Evolutionary conservation across 2,797 vertebrate genomes (phyloP), one percentile per base, ranked within the genome.

Genomic region (Sparus aurata): DNA sequence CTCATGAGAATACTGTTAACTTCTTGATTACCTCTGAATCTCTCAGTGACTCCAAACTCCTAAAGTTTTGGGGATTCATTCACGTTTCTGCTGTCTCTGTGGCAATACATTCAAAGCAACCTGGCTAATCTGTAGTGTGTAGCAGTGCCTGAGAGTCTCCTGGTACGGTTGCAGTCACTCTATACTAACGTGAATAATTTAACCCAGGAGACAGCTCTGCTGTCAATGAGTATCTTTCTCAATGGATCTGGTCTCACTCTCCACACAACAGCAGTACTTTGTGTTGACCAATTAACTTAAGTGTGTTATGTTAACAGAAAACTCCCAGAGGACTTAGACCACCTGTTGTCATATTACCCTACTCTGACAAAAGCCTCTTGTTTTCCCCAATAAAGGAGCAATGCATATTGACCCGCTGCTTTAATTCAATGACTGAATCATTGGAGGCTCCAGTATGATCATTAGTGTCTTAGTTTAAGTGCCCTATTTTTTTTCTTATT

Each of bases 101-200:
- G 11, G 12, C 49, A 50, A 58, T 12, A 25, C 15, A 20, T 23
- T 30, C 15, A 30, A 25, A 55, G n/a, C 9, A 41, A 1, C 5
- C 5, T 22, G 6, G 41, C 45, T 50, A 0, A 30, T 57, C 12
- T n/a, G 9, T 17, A 12, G 15, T 16, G 15, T 16, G 38, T 3
- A 10, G 16, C 47, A 27, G 16, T 17, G 30, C 34, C 13, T 47
- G 34, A 38, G 45, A 68, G 54, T 43, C 58, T 68, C 17, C 20
- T 69, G 49, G 66, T 22, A 62, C 27, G 9, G 69, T n/a, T 47
- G 38, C 54, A 20, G 43, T 69, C 55, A 58, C 2, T 13, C 3
- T 46, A n/a, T 17, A 23, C 23, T 5, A 5, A 23, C 65, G 77
- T 89, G 10, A 88, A 89, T 88, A 76, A 89, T 90, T 84, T 60